Base-by-base conservation (phyloP, 2,888 invertebrate species). In the Tachina grossa region DNA sequence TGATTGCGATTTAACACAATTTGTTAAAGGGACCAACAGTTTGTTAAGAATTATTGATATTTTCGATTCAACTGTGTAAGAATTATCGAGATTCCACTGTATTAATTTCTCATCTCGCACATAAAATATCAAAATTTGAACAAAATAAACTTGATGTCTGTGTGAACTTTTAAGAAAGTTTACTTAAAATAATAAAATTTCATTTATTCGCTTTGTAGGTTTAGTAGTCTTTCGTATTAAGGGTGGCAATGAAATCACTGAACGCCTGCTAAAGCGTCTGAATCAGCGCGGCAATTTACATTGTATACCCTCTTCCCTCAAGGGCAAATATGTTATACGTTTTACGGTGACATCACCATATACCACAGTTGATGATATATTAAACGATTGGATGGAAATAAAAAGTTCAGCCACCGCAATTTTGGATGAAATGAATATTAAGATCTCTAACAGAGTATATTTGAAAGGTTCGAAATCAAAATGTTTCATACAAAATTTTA, bases 321-420 rank as follows among this genome's bases (percentile, higher is more conserved):
- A 98, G 90, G 97, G 96, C 0, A 95, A 95, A 91, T 97, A 97
- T 91, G 97, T 98, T 68, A 98, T 98, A 14, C 89, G 93, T 3
- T 99, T 99, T 92, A 98, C 98, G 0, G 96, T 99, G 49, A 98
- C 99, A 0, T 98, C 98, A 0, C 95, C 96, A 69, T 95, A 95
- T 89, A 98, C 96, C 0, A 96, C 96, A 0, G 94, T 95, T 66
- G 96, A 96, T 87, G 96, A 96, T 90, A 95, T 97, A 88, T 83
- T 93, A 88, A 95, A 96, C 88, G 98, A 98, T 91, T 99, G 98
- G 98, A 95, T 95, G 59, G 97, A 97, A 92, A 96, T 97, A 83
- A 95, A 95, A 88, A 94, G 93, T 0, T 96, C 96, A 0, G 95
- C 97, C 0, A 94, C 95, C 0, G 95, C 95, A 86, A 95, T 97